phyloP scores from a whole-genome alignment of 1,140 invertebrate species.

The Vanessa tameamea region DNA sequence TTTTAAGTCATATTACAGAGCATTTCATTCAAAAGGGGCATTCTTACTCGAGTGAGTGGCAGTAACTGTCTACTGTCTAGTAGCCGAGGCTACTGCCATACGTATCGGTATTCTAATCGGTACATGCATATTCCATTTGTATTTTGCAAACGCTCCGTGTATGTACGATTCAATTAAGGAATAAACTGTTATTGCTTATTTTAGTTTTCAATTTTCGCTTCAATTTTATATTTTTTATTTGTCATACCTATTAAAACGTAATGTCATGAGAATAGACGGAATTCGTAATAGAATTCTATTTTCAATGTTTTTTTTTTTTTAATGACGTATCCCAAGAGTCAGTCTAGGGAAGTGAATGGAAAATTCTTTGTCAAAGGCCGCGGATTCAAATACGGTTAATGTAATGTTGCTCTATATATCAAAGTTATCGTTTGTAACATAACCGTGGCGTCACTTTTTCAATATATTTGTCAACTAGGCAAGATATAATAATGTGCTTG shows the following conservation, averaged over 20 bases:
- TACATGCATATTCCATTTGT: slow-evolving; percentile 25
- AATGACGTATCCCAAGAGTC: no score
- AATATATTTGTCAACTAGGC: no score
- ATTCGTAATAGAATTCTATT: neutral
- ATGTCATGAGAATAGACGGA: slow-evolving; percentile 3
- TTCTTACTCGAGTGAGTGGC: neutral
- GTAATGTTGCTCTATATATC: no score
- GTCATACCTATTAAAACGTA: slow-evolving; percentile 3
- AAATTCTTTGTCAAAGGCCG: no score
- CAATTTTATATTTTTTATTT: slow-evolving; percentile 13
- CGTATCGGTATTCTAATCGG: slow-evolving; percentile 4
- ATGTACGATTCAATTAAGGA: slow-evolving; percentile 23
- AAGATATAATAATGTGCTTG: no score
- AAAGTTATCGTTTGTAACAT: no score
- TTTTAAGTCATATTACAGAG: no score
- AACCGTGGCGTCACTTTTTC: no score
- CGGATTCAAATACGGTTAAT: no score
- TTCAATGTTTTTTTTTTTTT: no score
- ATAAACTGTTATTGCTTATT: slow-evolving; percentile 23
- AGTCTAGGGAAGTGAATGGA: no score
- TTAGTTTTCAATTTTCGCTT: slow-evolving; percentile 22
- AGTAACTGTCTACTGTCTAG: neutral
- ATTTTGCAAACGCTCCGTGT: slow-evolving; percentile 23
- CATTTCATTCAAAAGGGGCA: neutral
- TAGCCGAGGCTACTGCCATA: neutral